Percentiles rank a stretch among this genome's conserved stretches.
These are phyloP conservation scores for Dicrostonyx torquatus DNA, from an alignment of 2,797 vertebrate genomes.

Conservation along the genomic window DNA sequence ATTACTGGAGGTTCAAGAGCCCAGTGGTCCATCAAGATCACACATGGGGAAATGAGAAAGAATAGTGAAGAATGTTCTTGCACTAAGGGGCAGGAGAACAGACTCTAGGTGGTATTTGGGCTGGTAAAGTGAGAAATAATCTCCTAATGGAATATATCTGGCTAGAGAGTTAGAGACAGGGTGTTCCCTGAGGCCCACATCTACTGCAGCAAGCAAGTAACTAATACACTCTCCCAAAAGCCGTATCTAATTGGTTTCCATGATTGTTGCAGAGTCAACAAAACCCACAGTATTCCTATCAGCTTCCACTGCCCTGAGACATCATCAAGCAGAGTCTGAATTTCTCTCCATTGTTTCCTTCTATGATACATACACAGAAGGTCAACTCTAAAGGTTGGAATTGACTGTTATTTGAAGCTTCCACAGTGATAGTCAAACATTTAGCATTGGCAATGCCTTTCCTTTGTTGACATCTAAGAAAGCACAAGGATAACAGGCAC, in stretches of 20 bases:
- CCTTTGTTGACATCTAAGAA: neutral
- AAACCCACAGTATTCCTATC: neutral
- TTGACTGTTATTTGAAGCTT: neutral
- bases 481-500: neutral
- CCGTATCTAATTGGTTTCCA: neutral
- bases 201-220: neutral
- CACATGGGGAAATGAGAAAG: neutral
- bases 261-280: neutral
- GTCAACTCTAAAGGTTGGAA: neutral
- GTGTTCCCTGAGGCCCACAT: neutral
- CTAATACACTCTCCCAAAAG: neutral
- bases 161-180: neutral
- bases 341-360: slow-evolving; percentile 5
- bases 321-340: neutral
- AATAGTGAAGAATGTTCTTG: neutral
- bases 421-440: neutral
- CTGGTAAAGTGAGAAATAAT: neutral
- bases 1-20: neutral
- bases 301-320: neutral
- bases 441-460: neutral
- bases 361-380: neutral
- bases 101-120: neutral
- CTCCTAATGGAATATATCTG: neutral
- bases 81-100: neutral
- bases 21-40: neutral